Evolutionary conservation across 2,888 invertebrate species (phyloP), one percentile per base, ranked within the genome.

Genomic region (Himalopsyche tibetana): DNA sequence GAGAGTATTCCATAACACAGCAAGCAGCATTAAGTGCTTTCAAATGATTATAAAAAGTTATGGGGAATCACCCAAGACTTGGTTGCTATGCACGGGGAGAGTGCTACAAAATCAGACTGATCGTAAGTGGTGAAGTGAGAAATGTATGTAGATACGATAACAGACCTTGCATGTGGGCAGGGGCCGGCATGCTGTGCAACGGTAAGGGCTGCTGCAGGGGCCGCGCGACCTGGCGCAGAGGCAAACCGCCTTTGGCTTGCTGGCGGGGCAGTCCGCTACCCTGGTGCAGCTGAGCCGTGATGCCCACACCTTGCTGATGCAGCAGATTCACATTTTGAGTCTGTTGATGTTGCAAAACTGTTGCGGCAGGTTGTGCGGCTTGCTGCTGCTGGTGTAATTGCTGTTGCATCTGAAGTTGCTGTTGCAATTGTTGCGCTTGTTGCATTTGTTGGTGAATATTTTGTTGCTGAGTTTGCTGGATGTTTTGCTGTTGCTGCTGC

Each of bases 171-270:
- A 87, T 45, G 82, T 55, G 84, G 38, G 5, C 69, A 38, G 90
- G 91, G 80, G 91, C 91, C 5, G 91, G 92, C 88, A 93, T 88
- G 42, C 91, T 91, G 90, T 93, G 93, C 56, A 93, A 89, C 0
- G 91, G 87, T 88, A 92, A 92, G n/a, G 84, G 85, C 85, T 92
- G 92, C 0, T 90, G 90, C 80, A 92, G 92, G 0, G 91, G 28
- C 51, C 87, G 80, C 45, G 51, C 85, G 83, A 38, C 45, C 45
- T 88, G 88, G 28, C 84, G 88, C 69, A 87, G 28, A 38, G 86
- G 82, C 28, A 83, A 56, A 80, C 51, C 19, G 15, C 38, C 74
- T 69, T 82, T 83, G n/a, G 86, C 19, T 56, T 86, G 87, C 40
- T 85, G 84, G 42, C 86, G 55, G 5, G 85, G 85, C 6, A 79